Evolutionary conservation across 2,797 vertebrate genomes (phyloP).

Genomic region (Triplophysa yarkandensis): DNA sequence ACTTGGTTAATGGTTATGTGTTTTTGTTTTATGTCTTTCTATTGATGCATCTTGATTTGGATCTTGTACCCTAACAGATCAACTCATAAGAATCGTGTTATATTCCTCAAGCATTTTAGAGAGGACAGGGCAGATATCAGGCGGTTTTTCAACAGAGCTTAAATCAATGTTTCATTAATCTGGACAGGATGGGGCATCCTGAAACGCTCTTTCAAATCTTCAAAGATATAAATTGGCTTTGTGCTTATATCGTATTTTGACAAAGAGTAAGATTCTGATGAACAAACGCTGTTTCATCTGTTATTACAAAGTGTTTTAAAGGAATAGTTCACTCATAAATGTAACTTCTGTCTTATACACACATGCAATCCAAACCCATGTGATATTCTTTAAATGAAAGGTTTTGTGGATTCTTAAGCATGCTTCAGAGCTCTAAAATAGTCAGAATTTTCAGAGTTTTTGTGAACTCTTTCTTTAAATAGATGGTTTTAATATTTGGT

Average conservation of each 20-base stretch:
- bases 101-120: constrained; percentile 18
- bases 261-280: background rate
- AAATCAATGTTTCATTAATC: background rate
- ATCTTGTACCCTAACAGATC: constrained; percentile 3
- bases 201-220: background rate
- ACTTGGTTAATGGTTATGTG: background rate
- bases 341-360: background rate
- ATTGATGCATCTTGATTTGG: constrained; percentile 1
- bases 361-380: background rate
- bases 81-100: constrained; percentile 5
- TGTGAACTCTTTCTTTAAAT: background rate
- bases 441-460: background rate
- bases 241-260: background rate
- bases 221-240: background rate
- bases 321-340: background rate
- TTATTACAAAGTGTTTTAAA: background rate
- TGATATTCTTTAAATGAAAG: background rate
- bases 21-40: background rate
- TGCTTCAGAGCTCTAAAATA: background rate
- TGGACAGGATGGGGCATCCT: background rate
- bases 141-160: background rate
- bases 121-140: background rate
- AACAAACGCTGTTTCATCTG: background rate
- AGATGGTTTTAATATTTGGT: background rate
- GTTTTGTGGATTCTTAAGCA: background rate